phyloP scores from a whole-genome alignment of 2,797 vertebrate species.

The Enteromius argenteus region DNA sequence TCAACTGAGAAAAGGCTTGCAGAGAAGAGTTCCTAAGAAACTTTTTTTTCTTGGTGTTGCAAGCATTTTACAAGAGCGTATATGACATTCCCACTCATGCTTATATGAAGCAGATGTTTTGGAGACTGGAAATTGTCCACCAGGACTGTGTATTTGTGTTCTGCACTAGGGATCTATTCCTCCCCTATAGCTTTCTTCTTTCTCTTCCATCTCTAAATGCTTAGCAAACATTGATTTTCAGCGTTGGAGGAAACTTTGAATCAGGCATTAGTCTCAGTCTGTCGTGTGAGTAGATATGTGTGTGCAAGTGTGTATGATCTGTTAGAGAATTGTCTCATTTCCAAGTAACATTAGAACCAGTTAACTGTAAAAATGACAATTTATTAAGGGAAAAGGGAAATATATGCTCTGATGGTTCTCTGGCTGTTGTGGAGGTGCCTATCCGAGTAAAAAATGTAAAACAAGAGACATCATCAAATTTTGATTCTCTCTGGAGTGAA shows the following conservation, averaged over 20 bases:
- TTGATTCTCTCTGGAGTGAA: background rate
- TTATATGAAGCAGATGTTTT: conserved; percentile 7
- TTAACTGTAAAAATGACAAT: conserved; percentile 23
- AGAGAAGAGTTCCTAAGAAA: background rate
- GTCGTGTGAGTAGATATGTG: background rate
- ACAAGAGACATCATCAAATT: conserved; percentile 19
- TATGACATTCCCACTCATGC: background rate
- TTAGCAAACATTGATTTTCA: background rate
- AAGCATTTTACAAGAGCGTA: background rate
- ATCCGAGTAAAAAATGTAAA: conserved; percentile 2
- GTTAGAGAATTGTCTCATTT: background rate
- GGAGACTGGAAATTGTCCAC: conserved; percentile 26
- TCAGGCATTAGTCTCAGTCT: conserved; percentile 5
- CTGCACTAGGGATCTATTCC: background rate
- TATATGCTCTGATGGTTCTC: background rate
- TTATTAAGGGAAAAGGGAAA: conserved; percentile 5
- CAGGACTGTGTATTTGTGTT: conserved; percentile 17
- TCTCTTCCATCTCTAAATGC: background rate
- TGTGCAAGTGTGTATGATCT: background rate
- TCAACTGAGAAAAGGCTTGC: background rate
- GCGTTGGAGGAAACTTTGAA: background rate
- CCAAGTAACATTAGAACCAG: background rate
- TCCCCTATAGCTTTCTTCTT: background rate
- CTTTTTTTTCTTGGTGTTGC: background rate
- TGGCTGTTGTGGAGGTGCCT: background rate